phyloP scores from a whole-genome alignment of 2,888 invertebrate genomes.

The Drosophila diplacantha region DNA sequence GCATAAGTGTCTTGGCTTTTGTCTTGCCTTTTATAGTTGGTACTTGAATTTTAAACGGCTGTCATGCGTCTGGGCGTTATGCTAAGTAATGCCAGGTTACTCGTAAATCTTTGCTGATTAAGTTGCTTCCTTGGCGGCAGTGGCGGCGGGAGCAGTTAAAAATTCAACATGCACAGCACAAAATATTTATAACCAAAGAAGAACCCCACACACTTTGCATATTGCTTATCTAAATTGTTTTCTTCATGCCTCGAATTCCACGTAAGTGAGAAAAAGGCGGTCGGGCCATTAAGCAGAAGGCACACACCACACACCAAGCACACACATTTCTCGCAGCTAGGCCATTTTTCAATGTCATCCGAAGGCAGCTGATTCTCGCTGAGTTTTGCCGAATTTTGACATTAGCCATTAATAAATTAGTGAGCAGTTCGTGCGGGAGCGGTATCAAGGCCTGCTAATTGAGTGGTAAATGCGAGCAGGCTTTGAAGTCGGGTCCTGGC shows the following conservation, averaged over 20 bases:
- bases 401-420: slow-evolving; percentile 66
- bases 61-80: slow-evolving; percentile 26
- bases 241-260: slow-evolving; percentile 26
- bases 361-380: slow-evolving; percentile 42
- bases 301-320: slow-evolving; percentile 19
- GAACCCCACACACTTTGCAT: slow-evolving; percentile 40
- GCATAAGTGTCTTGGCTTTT: slow-evolving; percentile 54
- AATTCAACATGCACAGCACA: slow-evolving; percentile 32
- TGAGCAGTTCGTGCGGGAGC: slow-evolving; percentile 36
- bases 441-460: slow-evolving; percentile 51
- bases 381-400: slow-evolving; percentile 48
- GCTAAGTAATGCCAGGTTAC: slow-evolving; percentile 31
- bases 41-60: slow-evolving; percentile 42
- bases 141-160: slow-evolving; percentile 10
- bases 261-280: slow-evolving; percentile 42
- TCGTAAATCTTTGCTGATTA: slow-evolving; percentile 59
- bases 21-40: slow-evolving; percentile 50
- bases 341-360: slow-evolving; percentile 66
- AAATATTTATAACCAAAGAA: slow-evolving; percentile 22
- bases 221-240: slow-evolving; percentile 68
- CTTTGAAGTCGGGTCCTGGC: slow-evolving; percentile 39
- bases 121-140: slow-evolving; percentile 35
- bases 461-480: slow-evolving; percentile 40
- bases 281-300: slow-evolving; percentile 55
- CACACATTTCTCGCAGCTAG: slow-evolving; percentile 30